Evolutionary conservation across 2,888 invertebrate genomes (phyloP).

Genomic region (Machimus rusticus): DNA sequence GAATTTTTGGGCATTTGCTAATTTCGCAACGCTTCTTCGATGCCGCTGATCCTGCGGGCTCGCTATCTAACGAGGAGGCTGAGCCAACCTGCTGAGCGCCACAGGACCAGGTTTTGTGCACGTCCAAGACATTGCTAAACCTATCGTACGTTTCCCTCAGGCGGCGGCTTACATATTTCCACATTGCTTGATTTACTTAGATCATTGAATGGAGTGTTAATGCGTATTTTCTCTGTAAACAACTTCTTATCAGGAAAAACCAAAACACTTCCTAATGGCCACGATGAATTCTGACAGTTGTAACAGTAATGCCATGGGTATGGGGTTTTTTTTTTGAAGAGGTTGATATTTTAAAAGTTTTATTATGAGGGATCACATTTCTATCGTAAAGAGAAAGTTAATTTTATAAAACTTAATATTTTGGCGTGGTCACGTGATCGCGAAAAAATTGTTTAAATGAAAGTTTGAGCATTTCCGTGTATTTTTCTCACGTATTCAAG

Average conservation of each 20-base stretch:
- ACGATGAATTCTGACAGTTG: background rate
- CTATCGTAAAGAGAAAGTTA: background rate
- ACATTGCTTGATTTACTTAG: slow-evolving; percentile 60
- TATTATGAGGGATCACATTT: background rate
- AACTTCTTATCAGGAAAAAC: background rate
- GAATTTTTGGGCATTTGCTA: background rate
- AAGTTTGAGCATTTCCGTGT: too few relatives aligned
- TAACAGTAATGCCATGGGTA: background rate
- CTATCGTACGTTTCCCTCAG: slow-evolving; percentile 65
- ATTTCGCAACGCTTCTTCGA: background rate
- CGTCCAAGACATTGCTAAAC: slow-evolving; percentile 65
- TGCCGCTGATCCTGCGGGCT: background rate
- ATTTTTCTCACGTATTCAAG: too few relatives aligned
- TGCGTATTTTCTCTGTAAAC: background rate
- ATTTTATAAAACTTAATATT: too few relatives aligned
- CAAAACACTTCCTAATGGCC: background rate
- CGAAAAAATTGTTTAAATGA: too few relatives aligned
- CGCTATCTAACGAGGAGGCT: background rate
- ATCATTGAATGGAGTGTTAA: slow-evolving; percentile 28
- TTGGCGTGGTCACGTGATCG: too few relatives aligned
- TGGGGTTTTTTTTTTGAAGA: background rate
- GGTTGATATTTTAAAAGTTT: background rate
- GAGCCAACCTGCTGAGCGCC: slow-evolving; percentile 27
- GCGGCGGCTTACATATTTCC: slow-evolving; percentile 67
- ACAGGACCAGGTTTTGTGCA: slow-evolving; percentile 61